Conservation (phyloP, 2,113 vertebrate species). For the Alligator mississippiensis region DNA sequence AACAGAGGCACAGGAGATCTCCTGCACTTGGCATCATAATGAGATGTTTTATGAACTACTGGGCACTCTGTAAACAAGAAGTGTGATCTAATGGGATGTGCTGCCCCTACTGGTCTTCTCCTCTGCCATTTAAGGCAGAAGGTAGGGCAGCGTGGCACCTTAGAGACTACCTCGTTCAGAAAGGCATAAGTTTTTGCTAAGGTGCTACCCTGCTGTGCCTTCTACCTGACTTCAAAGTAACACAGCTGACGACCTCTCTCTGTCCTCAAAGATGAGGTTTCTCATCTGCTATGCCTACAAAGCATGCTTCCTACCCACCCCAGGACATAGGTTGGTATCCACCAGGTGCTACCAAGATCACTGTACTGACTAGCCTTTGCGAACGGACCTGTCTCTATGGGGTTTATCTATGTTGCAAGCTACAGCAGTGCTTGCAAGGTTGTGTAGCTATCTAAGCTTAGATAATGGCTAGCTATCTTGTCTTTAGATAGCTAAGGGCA, state of each 20-base stretch:
- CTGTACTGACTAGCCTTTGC: neutral
- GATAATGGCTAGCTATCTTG: too few species aligned
- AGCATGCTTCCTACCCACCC: neutral
- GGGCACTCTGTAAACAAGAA: neutral
- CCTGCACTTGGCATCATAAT: too few species aligned
- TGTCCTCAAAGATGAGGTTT: neutral
- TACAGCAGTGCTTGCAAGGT: too few species aligned
- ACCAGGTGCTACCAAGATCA: neutral
- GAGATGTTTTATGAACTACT: neutral
- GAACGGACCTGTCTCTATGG: neutral
- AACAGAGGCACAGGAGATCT: constrained; percentile 7
- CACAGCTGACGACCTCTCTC: neutral
- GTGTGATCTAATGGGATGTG: neutral
- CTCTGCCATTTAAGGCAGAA: neutral
- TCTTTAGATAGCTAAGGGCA: too few species aligned
- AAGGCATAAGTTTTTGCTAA: too few species aligned
- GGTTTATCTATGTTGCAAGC: neutral
- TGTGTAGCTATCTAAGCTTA: too few species aligned
- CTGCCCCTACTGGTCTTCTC: neutral
- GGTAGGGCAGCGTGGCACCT: too few species aligned
- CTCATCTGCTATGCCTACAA: neutral
- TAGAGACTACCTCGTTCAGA: too few species aligned
- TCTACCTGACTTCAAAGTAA: too few species aligned
- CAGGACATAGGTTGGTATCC: neutral
- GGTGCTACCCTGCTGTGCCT: too few species aligned